Base-by-base conservation (phyloP, 92 coral and sea anemone genomes). In the Phymanthus crucifer region DNA sequence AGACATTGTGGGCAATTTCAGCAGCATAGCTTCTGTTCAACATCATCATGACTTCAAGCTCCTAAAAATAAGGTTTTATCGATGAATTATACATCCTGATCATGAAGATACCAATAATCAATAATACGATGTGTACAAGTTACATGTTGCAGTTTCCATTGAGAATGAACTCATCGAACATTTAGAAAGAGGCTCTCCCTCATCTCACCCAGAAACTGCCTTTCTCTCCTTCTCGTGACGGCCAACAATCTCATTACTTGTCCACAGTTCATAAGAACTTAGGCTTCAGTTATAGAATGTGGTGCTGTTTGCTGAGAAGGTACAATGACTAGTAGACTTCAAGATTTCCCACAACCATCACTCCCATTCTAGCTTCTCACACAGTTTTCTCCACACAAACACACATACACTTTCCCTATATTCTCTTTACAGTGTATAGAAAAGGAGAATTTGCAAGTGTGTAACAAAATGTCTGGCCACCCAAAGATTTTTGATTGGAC, bases 1-100 rank as follows among this genome's bases (percentile, higher is more conserved):
- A 95, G 36, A 95, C 99, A 72, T 91, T 91, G 96, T 95, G 99
- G 6, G 98, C 98, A 27, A 95, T 91, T 85, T 95, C 99, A 14
- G 98, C 97, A 56, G 99, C 99, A 87, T 88, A 95, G 83, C 93
- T 90, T 57, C 92, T 88, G 91, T 93, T 95, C 65, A 91, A 87
- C 99, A 95, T 95, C 86, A 95, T 69, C 36, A 95, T 91, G 27
- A 93, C 89, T 58, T 95, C 99, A 32, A 95, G 99, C 87, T 95
- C 99, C 99, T 95, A 78, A 54, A 57, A 50, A 43, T 3, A 54
- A 54, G n/a, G 21, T 21, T 54, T 54, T 2, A 6, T 3, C 3
- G 19, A 2, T 19, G 29, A 54, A 21, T 27, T 21, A 19, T n/a
- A 27, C 19, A 21, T 21, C 26, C 3, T 3, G 31, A 24, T 21